Conservation (phyloP, 2,113 vertebrate genomes). For the Cyprinus carpio region DNA sequence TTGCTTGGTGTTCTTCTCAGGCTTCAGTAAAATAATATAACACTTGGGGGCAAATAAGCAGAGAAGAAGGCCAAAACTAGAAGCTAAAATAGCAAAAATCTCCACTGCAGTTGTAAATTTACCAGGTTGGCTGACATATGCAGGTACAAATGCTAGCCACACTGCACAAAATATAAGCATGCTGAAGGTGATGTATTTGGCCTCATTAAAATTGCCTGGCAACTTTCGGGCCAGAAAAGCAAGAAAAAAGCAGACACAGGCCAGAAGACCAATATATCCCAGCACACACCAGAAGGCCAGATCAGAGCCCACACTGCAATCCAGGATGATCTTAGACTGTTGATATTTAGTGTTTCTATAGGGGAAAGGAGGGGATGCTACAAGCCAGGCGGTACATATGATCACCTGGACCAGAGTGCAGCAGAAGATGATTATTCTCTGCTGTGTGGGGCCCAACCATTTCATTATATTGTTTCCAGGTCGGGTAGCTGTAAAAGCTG, state of each 20-base stretch:
- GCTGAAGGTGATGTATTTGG: conserved; percentile 65
- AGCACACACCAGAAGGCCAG: conserved; percentile 60
- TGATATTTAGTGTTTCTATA: conserved; percentile 55
- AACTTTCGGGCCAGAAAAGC: conserved; percentile 62
- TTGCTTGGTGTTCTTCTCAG: conserved; percentile 52
- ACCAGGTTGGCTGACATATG: conserved; percentile 62
- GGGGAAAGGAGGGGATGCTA: conserved; percentile 56
- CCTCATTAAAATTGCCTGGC: no score
- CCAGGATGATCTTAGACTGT: conserved; percentile 61
- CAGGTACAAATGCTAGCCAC: conserved; percentile 60
- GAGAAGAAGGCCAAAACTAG: conserved; percentile 50
- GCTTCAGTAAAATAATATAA: conserved; percentile 52
- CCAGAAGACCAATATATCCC: conserved; percentile 60
- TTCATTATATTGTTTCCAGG: conserved; percentile 59
- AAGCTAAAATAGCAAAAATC: conserved; percentile 53
- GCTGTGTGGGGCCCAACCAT: conserved; percentile 59
- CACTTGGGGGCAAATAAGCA: conserved; percentile 54
- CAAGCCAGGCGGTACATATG: conserved; percentile 61
- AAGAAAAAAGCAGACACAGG: conserved; percentile 59
- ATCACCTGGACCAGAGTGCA: no score
- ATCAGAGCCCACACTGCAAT: conserved; percentile 58
- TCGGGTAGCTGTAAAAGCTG: conserved; percentile 60
- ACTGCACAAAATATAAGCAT: conserved; percentile 65
- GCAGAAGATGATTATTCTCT: conserved; percentile 54
- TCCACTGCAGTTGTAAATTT: conserved; percentile 61